A percentile compares a stretch with the other conserved stretches of the same genome.
These are phyloP conservation scores for Papilio demoleus DNA, from an alignment of 2,888 invertebrate species.

Conservation along the genomic window DNA sequence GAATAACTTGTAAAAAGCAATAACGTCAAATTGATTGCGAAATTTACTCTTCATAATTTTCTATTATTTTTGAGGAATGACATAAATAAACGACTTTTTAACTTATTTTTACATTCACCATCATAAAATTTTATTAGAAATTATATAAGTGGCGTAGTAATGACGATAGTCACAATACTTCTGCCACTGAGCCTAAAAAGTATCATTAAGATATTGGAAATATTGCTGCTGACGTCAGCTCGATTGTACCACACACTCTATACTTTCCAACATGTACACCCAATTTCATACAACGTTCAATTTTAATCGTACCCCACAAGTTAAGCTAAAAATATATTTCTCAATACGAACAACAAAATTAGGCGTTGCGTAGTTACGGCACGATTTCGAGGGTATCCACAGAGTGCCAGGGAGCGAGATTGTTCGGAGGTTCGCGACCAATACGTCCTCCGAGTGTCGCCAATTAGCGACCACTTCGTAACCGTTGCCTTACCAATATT, in stretches of 20 bases:
- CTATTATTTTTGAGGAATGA: no score
- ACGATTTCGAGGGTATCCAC: slow-evolving; percentile 42
- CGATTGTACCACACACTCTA: slow-evolving; percentile 1
- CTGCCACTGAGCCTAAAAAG: no score
- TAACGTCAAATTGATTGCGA: no score
- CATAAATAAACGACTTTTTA: no score
- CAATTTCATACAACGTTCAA: background rate
- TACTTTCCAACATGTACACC: background rate
- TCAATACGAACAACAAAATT: slow-evolving; percentile 8
- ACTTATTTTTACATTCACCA: no score
- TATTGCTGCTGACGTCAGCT: slow-evolving; percentile 17
- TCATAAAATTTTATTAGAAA: no score
- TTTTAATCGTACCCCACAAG: slow-evolving; percentile 1
- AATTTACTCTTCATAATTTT: no score
- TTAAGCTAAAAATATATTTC: slow-evolving; percentile 2
- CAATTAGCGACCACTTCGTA: slow-evolving; percentile 51
- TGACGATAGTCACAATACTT: no score
- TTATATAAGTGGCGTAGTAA: no score
- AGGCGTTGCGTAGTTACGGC: slow-evolving; percentile 29
- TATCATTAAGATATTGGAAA: slow-evolving; percentile 48
- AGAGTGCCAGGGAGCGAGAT: slow-evolving; percentile 39
- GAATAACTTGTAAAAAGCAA: no score
- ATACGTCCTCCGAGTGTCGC: slow-evolving; percentile 50
- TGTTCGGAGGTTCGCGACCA: slow-evolving; percentile 39
- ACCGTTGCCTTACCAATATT: slow-evolving; percentile 38